Evolutionary conservation across 2,888 invertebrate species (phyloP).

Genomic region (Physocephala rufipes): DNA sequence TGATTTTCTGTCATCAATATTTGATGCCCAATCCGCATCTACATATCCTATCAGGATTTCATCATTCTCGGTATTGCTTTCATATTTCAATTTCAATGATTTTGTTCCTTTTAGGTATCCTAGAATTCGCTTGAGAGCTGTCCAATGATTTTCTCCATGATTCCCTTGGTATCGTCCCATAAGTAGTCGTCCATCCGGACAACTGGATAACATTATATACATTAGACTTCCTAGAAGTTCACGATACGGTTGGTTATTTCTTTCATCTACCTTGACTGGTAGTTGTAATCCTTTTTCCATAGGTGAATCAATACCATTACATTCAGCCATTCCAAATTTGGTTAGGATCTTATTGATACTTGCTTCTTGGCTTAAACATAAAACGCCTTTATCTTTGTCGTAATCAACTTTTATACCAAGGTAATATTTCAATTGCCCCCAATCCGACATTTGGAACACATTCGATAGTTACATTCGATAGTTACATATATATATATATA

Average conservation of each 20-base stretch:
- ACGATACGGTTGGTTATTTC: neutral
- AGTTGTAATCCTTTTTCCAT: slow-evolving; percentile 34
- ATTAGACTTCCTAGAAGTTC: slow-evolving; percentile 28
- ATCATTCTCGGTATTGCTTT: neutral
- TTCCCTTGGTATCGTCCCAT: slow-evolving; percentile 36
- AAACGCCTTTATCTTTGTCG: too few relatives aligned
- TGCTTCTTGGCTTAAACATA: slow-evolving; percentile 27
- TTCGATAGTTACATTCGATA: too few relatives aligned
- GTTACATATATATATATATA: too few relatives aligned
- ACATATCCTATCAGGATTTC: neutral
- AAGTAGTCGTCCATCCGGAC: slow-evolving; percentile 35
- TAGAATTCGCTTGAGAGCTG: neutral
- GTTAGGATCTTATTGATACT: slow-evolving; percentile 29
- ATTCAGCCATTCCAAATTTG: slow-evolving; percentile 40
- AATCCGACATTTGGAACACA: too few relatives aligned
- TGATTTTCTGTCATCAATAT: slow-evolving; percentile 37
- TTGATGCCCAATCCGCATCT: slow-evolving; percentile 35
- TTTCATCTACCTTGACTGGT: neutral
- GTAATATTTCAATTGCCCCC: too few relatives aligned
- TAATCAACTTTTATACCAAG: too few relatives aligned
- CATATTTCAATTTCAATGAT: neutral
- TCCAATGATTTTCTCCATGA: slow-evolving; percentile 26
- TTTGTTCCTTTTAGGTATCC: neutral
- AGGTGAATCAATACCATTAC: slow-evolving; percentile 30
- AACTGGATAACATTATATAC: slow-evolving; percentile 28